Percentiles rank a stretch among this genome's conserved stretches.
Conservation (phyloP, 2,888 invertebrate species). For the Synergus laeviventris region DNA sequence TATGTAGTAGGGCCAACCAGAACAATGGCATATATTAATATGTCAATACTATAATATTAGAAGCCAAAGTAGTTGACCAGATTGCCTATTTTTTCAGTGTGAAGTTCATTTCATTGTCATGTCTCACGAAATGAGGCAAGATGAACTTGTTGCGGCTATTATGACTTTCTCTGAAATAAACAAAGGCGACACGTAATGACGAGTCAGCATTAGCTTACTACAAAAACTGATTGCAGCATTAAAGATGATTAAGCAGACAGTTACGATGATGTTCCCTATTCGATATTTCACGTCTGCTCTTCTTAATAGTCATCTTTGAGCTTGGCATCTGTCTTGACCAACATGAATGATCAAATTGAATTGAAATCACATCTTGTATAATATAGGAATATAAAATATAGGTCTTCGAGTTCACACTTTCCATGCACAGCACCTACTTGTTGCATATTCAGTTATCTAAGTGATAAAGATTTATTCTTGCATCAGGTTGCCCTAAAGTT, state of each 20-base stretch:
- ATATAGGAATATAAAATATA: background rate
- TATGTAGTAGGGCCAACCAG: no score
- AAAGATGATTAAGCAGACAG: conserved; percentile 34
- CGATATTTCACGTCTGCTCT: conserved; percentile 15
- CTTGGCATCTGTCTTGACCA: conserved; percentile 12
- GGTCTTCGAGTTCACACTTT: conserved; percentile 7
- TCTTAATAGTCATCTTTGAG: background rate
- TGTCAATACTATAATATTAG: background rate
- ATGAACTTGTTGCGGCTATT: background rate
- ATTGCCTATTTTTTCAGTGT: background rate
- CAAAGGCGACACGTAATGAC: conserved; percentile 17
- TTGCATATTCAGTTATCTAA: background rate
- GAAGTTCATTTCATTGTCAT: background rate
- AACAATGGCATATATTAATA: background rate
- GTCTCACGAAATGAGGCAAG: background rate
- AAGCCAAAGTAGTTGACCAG: no score
- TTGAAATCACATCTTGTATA: background rate
- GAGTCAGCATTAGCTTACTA: conserved; percentile 27
- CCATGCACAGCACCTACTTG: background rate
- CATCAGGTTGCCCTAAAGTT: background rate
- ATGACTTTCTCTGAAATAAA: conserved; percentile 9
- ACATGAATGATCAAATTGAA: background rate
- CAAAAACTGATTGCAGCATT: conserved; percentile 10
- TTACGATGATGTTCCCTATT: conserved; percentile 16
- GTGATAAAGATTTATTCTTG: background rate